Evolutionary conservation across 2,113 vertebrate species (phyloP), one percentile per base, ranked within the genome.

Genomic region (Thunnus thynnus): DNA sequence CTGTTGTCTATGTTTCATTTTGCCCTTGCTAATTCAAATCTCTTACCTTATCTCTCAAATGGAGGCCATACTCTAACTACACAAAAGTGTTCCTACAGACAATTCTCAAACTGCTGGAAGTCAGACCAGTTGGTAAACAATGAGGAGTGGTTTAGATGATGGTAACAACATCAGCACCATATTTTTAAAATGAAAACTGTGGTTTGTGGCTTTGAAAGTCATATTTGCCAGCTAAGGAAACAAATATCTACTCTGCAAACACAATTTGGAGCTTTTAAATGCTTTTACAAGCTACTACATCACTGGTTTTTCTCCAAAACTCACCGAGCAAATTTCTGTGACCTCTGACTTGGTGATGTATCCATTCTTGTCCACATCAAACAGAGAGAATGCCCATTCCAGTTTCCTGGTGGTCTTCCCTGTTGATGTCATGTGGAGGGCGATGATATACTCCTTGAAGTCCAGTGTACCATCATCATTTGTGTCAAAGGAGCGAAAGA

Each of bases 291-390:
- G 41, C 16, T 17, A 7, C n/a, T 54, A 2, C 6, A 25, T 50
- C 17, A 20, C 11, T 30, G 12, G 13, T 1, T 5, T 13, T 30
- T 58, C 4, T 18, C 51, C 5, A 16, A 44, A 48, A 86, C 92
- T 83, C 88, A 98, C 97, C 95, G 96, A 89, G 86, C 97, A 97
- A 2, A 99, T 98, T 89, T 99, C 97, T 80, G 94, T 94, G 96
- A 98, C 97, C 92, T 99, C 98, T 64, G 97, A 94, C 4, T 97
- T 96, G 90, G 97, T 98, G 96, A 99, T 97, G 94, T 98, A 98
- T 82, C 97, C 97, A 0, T 99, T 99, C 76, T 97, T 97, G 0
- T 99, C 97, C 81, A 99, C 94, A 87, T 99, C 98, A 0, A 98
- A 99, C 95, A 99, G 97, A 50, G 97, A 97, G 94, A 99, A 99